These are phyloP conservation scores for Donacobius atricapilla DNA, from an alignment of 2,113 vertebrate species.

Conservation along the genomic window DNA sequence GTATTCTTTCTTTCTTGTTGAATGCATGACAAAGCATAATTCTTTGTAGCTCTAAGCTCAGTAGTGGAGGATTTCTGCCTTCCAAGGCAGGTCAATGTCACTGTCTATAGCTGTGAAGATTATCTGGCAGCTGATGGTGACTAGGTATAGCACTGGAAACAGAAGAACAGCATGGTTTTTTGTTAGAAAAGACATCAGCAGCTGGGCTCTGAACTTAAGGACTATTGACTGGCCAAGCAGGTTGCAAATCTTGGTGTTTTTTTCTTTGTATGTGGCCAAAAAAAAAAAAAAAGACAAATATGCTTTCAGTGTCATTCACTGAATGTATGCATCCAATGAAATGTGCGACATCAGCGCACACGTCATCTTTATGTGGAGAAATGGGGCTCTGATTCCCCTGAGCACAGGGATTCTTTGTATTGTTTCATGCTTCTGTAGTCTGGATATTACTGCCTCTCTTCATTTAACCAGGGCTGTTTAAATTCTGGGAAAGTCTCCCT, in stretches of 20 bases:
- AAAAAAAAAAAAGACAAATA: background rate
- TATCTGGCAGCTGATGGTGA: background rate
- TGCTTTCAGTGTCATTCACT: background rate
- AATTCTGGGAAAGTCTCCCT: background rate
- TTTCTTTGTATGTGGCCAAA: background rate
- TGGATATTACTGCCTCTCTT: rapidly evolving
- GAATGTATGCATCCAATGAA: no score
- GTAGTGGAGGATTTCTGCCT: background rate
- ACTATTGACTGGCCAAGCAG: background rate
- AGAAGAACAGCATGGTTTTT: background rate
- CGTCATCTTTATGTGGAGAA: rapidly evolving
- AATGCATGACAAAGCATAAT: background rate
- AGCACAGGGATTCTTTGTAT: background rate
- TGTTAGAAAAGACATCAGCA: background rate
- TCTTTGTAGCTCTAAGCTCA: background rate
- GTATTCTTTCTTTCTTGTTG: background rate
- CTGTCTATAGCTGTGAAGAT: background rate
- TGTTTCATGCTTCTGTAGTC: background rate
- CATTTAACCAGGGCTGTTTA: background rate
- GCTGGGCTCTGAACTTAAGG: background rate
- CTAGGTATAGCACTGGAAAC: background rate
- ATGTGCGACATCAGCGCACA: rapidly evolving
- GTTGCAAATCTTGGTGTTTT: background rate
- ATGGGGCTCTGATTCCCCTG: background rate
- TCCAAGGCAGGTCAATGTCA: rapidly evolving